Evolutionary conservation across 2,888 invertebrate species (phyloP), one percentile per base, ranked within the genome.

Genomic region (Lobophora halterata): DNA sequence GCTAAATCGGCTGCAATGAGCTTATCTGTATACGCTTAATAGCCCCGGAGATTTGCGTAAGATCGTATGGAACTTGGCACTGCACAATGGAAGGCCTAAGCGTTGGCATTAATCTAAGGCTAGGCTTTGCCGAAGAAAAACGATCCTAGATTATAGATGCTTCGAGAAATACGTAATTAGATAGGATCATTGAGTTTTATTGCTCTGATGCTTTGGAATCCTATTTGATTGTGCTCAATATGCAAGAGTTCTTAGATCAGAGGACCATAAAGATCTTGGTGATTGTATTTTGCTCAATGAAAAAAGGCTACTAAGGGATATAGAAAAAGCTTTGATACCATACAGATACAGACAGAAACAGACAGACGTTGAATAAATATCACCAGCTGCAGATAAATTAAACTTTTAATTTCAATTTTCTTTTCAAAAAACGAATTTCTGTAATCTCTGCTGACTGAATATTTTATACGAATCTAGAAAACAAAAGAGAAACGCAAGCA

Each of bases 401-500:
- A 35, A 35, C 34, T 23, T 17, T 34, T 41, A 39, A 49, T 49
- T 25, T 45, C 27, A 23, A 23, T 32, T 42, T 34, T 35, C 19
- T 2, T 40, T 30, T 11, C 18, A 30, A 27, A 28, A 16, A 32
- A 33, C 29, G 34, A 11, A 19, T 27, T 41, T 41, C 17, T 32
- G 32, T 30, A 30, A 47, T 44, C 32, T 43, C 37, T 33, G 11
- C 49, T 41, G 39, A 34, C 46, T 41, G 49, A 60, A 55, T 51
- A 57, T 59, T 61, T 57, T 48, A 11, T 8, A 12, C 18, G 46
- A 60, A 63, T 65, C 55, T 57, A 52, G 59, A 66, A 49, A 45
- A 69, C 69, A 71, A 74, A 78, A 70, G 72, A 69, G 71, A 66
- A 68, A 63, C 68, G 61, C 65, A 69, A 71, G 71, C 75, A 70